Conservation (phyloP, 2,797 vertebrate species). For the Pteronotus mesoamericanus region DNA sequence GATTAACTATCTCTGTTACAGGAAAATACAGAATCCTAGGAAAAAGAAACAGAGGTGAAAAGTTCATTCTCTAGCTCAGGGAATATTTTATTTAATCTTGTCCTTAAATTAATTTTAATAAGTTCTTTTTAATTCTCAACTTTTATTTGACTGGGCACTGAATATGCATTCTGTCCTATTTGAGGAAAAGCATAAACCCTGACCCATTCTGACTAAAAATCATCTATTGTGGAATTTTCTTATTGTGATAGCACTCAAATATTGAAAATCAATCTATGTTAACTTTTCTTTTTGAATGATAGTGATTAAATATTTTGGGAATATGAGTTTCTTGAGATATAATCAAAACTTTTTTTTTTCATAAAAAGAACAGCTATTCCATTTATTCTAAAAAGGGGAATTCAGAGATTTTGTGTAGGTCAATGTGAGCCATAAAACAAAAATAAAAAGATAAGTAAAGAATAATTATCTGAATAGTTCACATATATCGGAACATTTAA, state of each 20-base stretch:
- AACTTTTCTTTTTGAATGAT: not conserved
- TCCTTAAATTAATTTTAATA: conserved; percentile 49
- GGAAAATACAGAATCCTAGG: conserved; percentile 46
- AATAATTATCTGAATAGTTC: not conserved
- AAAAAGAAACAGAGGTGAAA: conserved; percentile 58
- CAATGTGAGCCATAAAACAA: not conserved
- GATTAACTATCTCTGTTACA: conserved; percentile 23
- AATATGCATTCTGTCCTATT: not conserved
- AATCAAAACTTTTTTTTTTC: conserved; percentile 51
- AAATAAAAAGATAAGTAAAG: not conserved
- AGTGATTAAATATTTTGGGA: not conserved
- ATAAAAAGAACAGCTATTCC: not conserved
- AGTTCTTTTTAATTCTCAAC: not conserved
- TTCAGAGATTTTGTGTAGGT: not conserved
- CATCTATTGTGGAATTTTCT: not conserved
- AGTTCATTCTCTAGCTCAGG: conserved; percentile 32
- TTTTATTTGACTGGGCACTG: conserved; percentile 13
- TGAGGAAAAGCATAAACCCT: not conserved
- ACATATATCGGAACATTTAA: not conserved
- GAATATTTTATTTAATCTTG: conserved; percentile 39
- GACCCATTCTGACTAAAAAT: not conserved
- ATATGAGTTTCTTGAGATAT: not conserved
- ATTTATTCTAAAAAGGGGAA: not conserved
- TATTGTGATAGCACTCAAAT: not conserved
- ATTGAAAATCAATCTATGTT: conserved; percentile 9